A percentile compares a stretch with the other conserved stretches of the same genome.
phyloP scores from a whole-genome alignment of 2,113 vertebrate species.

The human (Homo sapiens) region GRCh38 chr1:76766501-76767000 shows the following conservation, averaged over 20 bases:
- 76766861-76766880: background rate
- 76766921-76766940: background rate
- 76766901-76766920: background rate
- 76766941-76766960: background rate
- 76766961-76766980: background rate
- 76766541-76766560: slow-evolving; percentile 5
- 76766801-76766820: background rate
- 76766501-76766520: background rate
- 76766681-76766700: background rate
- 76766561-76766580: slow-evolving; percentile 40
- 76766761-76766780: background rate
- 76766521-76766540: slow-evolving; percentile 30
- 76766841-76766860: slow-evolving; percentile 10
- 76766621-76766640: slow-evolving; percentile 37
- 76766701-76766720: slow-evolving; percentile 37
- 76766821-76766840: background rate
- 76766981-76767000: background rate
- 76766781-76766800: background rate
- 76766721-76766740: background rate
- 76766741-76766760: background rate
- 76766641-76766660: slow-evolving; percentile 49
- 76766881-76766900: background rate
- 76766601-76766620: slow-evolving; percentile 57
- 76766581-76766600: slow-evolving; percentile 13
- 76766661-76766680: slow-evolving; percentile 56